A percentile compares a stretch with the other conserved stretches of the same genome.
Conservation (phyloP, 92 coral and sea anemone genomes). For the Phymanthus crucifer region DNA sequence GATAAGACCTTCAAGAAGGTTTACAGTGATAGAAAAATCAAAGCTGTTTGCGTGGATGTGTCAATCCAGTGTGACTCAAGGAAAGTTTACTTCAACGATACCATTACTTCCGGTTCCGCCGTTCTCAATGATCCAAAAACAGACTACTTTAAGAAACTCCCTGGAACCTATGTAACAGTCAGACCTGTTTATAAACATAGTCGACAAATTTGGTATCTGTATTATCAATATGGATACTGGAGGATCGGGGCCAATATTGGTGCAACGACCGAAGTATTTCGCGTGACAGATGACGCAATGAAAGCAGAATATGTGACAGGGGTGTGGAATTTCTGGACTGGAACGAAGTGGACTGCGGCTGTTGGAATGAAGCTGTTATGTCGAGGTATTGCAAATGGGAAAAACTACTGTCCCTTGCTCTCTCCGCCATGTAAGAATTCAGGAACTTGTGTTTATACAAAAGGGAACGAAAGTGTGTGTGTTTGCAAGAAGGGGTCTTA, state of each 20-base stretch:
- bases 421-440: conserved; percentile 13
- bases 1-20: conserved; percentile 34
- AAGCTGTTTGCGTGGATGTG: conserved; percentile 54
- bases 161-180: conserved; percentile 25
- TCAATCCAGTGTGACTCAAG: conserved; percentile 47
- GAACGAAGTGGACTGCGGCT: conserved; percentile 36
- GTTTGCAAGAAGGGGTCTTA: conserved; percentile 29
- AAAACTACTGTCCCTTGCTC: conserved; percentile 20
- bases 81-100: conserved; percentile 54
- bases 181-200: conserved; percentile 56
- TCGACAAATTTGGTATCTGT: conserved; percentile 56
- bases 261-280: conserved; percentile 10
- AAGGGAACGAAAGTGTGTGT: conserved; percentile 50
- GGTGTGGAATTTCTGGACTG: conserved; percentile 26
- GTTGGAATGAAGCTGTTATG: conserved; percentile 44
- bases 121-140: conserved; percentile 45
- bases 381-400: conserved; percentile 53
- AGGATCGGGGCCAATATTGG: conserved; percentile 27
- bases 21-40: conserved; percentile 22
- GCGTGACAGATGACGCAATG: conserved; percentile 41
- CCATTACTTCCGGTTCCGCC: conserved; percentile 29
- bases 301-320: conserved; percentile 54
- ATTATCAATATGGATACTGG: conserved; percentile 41
- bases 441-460: conserved; percentile 49
- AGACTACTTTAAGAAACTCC: conserved; percentile 41